Evolutionary conservation across 2,888 invertebrate genomes (phyloP).

Genomic region (Bursaphelenchus okinawaensis): DNA sequence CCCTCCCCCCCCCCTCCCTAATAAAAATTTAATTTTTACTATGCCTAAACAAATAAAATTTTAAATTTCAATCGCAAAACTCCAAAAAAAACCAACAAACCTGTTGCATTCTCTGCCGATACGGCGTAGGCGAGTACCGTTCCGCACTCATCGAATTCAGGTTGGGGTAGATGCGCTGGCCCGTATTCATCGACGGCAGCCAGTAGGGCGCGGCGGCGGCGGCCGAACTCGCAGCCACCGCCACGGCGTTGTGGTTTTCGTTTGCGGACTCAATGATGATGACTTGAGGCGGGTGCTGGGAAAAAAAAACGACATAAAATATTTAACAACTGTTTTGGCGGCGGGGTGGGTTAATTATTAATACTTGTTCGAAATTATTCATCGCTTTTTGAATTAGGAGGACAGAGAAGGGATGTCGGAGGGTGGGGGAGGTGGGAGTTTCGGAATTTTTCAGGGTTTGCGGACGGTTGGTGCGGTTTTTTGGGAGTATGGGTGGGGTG

Average conservation of each 20-base stretch:
- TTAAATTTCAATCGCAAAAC: too few species aligned
- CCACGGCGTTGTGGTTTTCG: background rate
- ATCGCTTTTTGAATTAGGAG: too few species aligned
- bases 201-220: background rate
- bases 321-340: too few species aligned
- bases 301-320: background rate
- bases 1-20: too few species aligned
- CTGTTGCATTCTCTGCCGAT: slow-evolving; percentile 26
- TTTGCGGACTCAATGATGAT: background rate
- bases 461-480: too few species aligned
- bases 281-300: background rate
- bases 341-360: background rate
- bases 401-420: too few species aligned
- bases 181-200: slow-evolving; percentile 19
- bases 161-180: slow-evolving; percentile 25
- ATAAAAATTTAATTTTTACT: too few species aligned
- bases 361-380: background rate
- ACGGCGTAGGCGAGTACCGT: slow-evolving; percentile 20
- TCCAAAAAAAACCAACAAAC: slow-evolving; percentile 10
- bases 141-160: slow-evolving; percentile 59
- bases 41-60: too few species aligned
- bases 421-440: too few species aligned
- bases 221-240: background rate
- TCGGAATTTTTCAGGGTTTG: too few species aligned
- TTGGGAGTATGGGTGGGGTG: too few species aligned